A percentile compares a stretch with the other conserved stretches of the same genome.
Conservation (phyloP, 2,797 vertebrate species). For the Arnoldichthys spilopterus region DNA sequence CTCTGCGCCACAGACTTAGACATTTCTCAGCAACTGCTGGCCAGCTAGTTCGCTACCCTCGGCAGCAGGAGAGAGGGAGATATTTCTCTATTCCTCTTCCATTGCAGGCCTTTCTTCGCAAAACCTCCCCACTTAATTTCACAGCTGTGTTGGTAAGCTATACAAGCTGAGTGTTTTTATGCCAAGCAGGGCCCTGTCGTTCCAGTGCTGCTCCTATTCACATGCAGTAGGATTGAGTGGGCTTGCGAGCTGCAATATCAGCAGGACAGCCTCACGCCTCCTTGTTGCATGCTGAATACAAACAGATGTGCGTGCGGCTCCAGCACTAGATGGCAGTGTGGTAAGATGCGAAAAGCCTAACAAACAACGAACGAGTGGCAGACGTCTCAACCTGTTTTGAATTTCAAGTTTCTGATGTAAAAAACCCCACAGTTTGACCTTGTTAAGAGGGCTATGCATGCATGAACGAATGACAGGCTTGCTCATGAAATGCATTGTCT, state of each 20-base stretch:
- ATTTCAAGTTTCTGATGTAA: slow-evolving; percentile 17
- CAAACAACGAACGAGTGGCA: neutral
- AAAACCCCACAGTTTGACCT: neutral
- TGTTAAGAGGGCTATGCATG: neutral
- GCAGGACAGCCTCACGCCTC: slow-evolving; percentile 45
- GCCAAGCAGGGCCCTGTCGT: neutral
- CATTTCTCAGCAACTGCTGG: slow-evolving; percentile 41
- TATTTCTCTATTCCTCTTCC: slow-evolving; percentile 1
- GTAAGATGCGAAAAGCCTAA: slow-evolving; percentile 27
- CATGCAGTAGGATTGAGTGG: slow-evolving; percentile 15
- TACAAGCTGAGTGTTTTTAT: neutral
- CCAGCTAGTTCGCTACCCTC: slow-evolving; percentile 31
- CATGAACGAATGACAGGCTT: neutral
- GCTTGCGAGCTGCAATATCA: slow-evolving; percentile 37
- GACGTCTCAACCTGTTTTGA: slow-evolving; percentile 32
- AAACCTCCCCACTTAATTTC: slow-evolving; percentile 24
- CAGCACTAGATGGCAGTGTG: slow-evolving; percentile 60
- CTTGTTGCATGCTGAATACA: slow-evolving; percentile 15
- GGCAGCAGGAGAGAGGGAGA: neutral
- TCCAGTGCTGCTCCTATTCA: neutral
- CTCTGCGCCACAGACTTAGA: slow-evolving; percentile 31
- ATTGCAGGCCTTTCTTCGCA: neutral
- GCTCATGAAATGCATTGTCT: no score
- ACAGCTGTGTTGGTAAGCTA: slow-evolving; percentile 32
- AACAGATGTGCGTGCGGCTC: slow-evolving; percentile 3